These are phyloP conservation scores for Cantharis rufa DNA, from an alignment of 2,888 invertebrate genomes.

Conservation along the genomic window DNA sequence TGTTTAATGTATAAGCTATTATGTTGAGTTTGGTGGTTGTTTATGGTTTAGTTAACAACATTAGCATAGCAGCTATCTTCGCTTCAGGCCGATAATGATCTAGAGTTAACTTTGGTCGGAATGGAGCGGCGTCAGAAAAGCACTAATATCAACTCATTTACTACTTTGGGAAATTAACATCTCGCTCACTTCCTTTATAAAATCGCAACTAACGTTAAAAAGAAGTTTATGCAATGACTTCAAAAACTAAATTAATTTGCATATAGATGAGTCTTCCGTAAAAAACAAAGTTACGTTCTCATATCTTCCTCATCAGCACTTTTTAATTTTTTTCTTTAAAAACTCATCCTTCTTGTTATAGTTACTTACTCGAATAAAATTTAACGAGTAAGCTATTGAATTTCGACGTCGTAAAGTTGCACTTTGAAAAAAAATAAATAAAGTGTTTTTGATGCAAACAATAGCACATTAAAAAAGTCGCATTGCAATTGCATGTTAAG, in stretches of 20 bases:
- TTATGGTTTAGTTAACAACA: slow-evolving; percentile 53
- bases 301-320: background rate
- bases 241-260: background rate
- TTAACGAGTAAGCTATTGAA: background rate
- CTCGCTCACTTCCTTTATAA: slow-evolving; percentile 24
- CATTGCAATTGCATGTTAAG: background rate
- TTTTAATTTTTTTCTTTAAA: background rate
- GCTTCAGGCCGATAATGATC: slow-evolving; percentile 49
- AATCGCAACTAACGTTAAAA: slow-evolving; percentile 3
- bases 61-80: slow-evolving; percentile 50
- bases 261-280: background rate
- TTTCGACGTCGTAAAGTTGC: background rate
- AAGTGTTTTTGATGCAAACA: background rate
- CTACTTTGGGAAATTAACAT: slow-evolving; percentile 46
- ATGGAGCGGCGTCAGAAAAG: slow-evolving; percentile 40
- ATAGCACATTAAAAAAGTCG: background rate
- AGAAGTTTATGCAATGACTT: background rate
- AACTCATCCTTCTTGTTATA: background rate
- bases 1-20: slow-evolving; percentile 56
- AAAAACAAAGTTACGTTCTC: background rate
- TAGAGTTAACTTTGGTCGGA: slow-evolving; percentile 42
- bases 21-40: slow-evolving; percentile 53
- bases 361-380: background rate
- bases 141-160: slow-evolving; percentile 44
- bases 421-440: background rate